Percentiles rank a stretch among this genome's conserved stretches.
These are phyloP conservation scores for Perodicticus potto DNA, from an alignment of 2,797 vertebrate genomes.

Conservation along the genomic window DNA sequence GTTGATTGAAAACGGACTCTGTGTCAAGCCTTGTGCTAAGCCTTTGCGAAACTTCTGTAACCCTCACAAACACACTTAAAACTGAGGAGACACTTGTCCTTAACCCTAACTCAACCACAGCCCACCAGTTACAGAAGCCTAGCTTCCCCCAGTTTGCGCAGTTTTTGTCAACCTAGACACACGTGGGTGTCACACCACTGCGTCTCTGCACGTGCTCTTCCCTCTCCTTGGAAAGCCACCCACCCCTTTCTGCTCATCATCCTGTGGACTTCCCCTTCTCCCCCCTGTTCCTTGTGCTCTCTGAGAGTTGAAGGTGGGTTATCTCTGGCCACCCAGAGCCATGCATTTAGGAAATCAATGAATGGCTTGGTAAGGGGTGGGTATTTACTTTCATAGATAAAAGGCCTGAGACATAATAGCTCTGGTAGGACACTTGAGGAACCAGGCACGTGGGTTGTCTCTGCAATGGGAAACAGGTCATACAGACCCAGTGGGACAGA, in stretches of 20 bases:
- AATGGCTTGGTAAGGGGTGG: background rate
- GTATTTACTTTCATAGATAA: background rate
- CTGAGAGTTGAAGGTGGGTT: background rate
- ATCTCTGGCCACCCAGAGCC: background rate
- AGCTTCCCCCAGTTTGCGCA: fast-evolving
- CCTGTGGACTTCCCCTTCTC: background rate
- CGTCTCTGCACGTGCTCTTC: background rate
- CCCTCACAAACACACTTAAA: background rate
- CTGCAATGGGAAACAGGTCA: background rate
- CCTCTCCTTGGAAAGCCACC: background rate
- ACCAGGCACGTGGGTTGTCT: fast-evolving
- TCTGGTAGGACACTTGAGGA: background rate
- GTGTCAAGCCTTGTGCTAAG: background rate
- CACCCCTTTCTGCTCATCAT: background rate
- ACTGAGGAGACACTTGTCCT: background rate
- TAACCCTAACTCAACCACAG: background rate
- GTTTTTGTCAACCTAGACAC: background rate
- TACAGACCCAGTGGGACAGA: background rate
- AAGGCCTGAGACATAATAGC: background rate
- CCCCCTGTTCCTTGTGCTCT: background rate
- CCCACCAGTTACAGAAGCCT: fast-evolving
- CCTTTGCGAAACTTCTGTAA: background rate
- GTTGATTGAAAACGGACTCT: background rate
- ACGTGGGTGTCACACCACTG: fast-evolving
- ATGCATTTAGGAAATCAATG: background rate